A percentile compares a stretch with the other conserved stretches of the same genome.
These are phyloP conservation scores for Corticium candelabrum DNA, from an alignment of 37 sponge, comb jelly and placozoan species.

Conservation along the genomic window DNA sequence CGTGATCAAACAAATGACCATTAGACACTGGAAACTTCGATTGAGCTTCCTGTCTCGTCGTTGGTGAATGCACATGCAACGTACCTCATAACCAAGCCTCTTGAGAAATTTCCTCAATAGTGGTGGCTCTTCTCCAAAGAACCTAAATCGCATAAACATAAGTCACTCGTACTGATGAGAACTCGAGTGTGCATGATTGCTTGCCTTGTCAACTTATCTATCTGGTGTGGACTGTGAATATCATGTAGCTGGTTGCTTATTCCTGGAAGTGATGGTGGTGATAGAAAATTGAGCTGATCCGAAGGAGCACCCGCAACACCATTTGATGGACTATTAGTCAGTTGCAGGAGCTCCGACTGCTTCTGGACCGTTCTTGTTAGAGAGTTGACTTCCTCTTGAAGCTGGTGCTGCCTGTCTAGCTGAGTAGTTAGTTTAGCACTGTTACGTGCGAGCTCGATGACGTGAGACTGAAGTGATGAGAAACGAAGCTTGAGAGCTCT, in stretches of 20 bases:
- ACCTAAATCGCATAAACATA: constrained; percentile 6
- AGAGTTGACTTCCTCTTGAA: not conserved
- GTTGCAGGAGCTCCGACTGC: not conserved
- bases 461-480: not conserved
- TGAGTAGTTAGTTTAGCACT: not conserved
- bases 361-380: not conserved
- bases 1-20: too few species aligned
- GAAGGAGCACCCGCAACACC: too few species aligned
- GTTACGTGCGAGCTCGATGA: not conserved
- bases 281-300: too few species aligned
- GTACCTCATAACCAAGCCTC: constrained; percentile 1
- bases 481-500: not conserved
- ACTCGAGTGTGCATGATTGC: not conserved
- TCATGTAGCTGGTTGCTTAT: too few species aligned
- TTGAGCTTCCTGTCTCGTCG: too few species aligned
- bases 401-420: not conserved
- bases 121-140: constrained; percentile 5
- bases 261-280: too few species aligned
- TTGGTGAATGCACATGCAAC: too few species aligned
- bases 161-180: not conserved
- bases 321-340: too few species aligned
- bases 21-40: too few species aligned
- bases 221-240: not conserved
- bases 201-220: not conserved
- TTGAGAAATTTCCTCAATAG: not conserved